A percentile compares a stretch with the other conserved stretches of the same genome.
phyloP scores from a whole-genome alignment of 1,140 invertebrate genomes.

The Drosophila equinoxialis region DNA sequence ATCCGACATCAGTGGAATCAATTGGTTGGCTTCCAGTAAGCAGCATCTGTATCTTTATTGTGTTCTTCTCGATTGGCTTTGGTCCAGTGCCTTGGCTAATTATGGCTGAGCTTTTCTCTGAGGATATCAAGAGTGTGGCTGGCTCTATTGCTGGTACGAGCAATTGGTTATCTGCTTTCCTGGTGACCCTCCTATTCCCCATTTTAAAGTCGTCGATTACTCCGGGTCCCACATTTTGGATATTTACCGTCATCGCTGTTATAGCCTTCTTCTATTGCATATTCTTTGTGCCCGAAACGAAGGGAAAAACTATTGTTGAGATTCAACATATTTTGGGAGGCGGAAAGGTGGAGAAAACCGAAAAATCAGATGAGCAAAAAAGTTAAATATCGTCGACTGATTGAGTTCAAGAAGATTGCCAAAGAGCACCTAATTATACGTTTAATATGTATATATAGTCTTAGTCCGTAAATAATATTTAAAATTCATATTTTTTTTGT shows the following conservation, averaged over 20 bases:
- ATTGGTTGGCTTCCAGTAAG: constrained; percentile 89
- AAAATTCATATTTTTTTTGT: not conserved
- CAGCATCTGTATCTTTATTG: constrained; percentile 89
- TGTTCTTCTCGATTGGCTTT: constrained; percentile 91
- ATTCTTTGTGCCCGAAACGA: constrained; percentile 88
- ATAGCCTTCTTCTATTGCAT: constrained; percentile 86
- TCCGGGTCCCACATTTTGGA: constrained; percentile 88
- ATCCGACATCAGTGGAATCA: constrained; percentile 40
- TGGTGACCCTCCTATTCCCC: constrained; percentile 89
- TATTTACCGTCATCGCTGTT: constrained; percentile 89
- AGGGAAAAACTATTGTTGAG: constrained; percentile 87
- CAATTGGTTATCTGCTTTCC: constrained; percentile 92
- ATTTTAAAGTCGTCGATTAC: constrained; percentile 75
- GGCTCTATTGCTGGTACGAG: constrained; percentile 89
- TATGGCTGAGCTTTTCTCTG: constrained; percentile 89
- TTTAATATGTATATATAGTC: not conserved
- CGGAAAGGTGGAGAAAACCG: constrained; percentile 32
- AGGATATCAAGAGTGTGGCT: constrained; percentile 90
- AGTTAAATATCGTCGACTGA: not conserved
- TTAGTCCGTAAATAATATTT: not conserved
- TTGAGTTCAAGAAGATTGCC: not conserved
- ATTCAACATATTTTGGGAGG: constrained; percentile 83
- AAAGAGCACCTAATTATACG: not conserved
- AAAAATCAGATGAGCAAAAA: constrained; percentile 14
- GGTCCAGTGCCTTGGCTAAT: constrained; percentile 92